phyloP scores from a whole-genome alignment of 2,797 vertebrate species.

The Knipowitschia caucasica region DNA sequence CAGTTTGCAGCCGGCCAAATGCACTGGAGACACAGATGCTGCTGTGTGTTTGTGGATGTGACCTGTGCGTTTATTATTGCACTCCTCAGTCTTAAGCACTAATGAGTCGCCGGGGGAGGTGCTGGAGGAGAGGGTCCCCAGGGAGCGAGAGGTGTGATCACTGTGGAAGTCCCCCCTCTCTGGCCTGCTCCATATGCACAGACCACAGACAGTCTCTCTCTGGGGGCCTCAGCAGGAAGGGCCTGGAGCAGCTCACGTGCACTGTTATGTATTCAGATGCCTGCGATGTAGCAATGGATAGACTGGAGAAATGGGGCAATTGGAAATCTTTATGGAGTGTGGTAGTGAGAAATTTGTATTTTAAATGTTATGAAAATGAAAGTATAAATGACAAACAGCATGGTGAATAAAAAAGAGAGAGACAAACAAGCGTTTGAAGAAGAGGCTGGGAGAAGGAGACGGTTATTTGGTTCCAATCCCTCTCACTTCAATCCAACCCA shows the following conservation, averaged over 20 bases:
- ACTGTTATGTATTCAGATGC: conserved; percentile 10
- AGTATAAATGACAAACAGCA: too few species aligned
- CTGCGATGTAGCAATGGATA: conserved; percentile 4
- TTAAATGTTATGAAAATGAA: too few species aligned
- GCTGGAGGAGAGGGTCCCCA: conserved; percentile 44
- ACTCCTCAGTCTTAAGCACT: conserved; percentile 41
- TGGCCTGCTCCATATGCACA: conserved; percentile 20
- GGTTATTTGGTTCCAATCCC: too few species aligned
- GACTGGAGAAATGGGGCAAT: not conserved
- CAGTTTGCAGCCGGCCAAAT: conserved; percentile 10
- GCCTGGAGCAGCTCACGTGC: conserved; percentile 1
- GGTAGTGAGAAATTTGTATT: too few species aligned
- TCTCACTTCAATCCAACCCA: too few species aligned
- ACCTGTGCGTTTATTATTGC: conserved; percentile 22
- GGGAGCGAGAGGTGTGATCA: conserved; percentile 69
- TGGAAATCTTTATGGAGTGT: not conserved
- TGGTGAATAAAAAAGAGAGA: too few species aligned
- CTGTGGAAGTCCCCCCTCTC: conserved; percentile 38
- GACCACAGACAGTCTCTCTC: conserved; percentile 24
- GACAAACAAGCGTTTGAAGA: too few species aligned
- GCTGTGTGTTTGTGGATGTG: conserved; percentile 14
- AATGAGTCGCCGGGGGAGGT: conserved; percentile 69
- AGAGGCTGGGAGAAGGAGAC: too few species aligned
- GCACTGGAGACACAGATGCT: conserved; percentile 3
- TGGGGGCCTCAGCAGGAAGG: conserved; percentile 8